Conservation (phyloP, 2,797 vertebrate species). For the Neosalanx taihuensis region DNA sequence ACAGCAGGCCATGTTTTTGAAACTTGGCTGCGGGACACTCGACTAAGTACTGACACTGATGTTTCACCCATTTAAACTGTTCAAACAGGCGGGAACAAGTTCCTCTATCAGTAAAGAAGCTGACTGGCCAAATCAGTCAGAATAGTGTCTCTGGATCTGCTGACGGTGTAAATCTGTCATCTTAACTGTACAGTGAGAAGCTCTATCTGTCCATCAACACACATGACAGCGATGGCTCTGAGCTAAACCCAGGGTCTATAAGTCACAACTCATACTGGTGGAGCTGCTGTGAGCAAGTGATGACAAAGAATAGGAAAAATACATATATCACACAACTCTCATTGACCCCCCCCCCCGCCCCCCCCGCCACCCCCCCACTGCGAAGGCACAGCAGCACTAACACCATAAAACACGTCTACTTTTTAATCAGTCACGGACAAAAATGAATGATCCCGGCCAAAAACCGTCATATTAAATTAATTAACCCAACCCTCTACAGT, state of each 20-base stretch:
- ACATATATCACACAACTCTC: constrained; percentile 36
- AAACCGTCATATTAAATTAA: constrained; percentile 67
- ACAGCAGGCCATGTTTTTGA: constrained; percentile 24
- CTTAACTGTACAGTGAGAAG: constrained; percentile 17
- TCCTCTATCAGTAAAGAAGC: constrained; percentile 24
- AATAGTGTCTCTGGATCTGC: constrained; percentile 30
- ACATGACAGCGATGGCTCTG: constrained; percentile 14
- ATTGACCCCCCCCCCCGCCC: no score
- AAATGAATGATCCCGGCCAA: constrained; percentile 49
- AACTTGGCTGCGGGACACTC: background rate
- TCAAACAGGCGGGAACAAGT: constrained; percentile 15
- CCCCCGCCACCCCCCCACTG: no score
- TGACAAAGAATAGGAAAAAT: constrained; percentile 38
- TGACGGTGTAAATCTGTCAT: constrained; percentile 42
- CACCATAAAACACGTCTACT: constrained; percentile 48
- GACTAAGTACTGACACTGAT: background rate
- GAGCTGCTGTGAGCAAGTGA: background rate
- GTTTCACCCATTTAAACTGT: background rate
- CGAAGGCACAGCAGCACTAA: constrained; percentile 15
- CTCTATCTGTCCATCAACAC: constrained; percentile 44
- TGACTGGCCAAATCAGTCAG: constrained; percentile 11
- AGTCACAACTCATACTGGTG: constrained; percentile 31
- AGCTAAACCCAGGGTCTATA: constrained; percentile 20
- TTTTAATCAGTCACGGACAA: constrained; percentile 56
- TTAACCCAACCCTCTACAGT: constrained; percentile 65